A percentile compares a stretch with the other conserved stretches of the same genome.
Evolutionary conservation across 1,140 invertebrate genomes (phyloP).

Genomic region (Procambarus clarkii): DNA sequence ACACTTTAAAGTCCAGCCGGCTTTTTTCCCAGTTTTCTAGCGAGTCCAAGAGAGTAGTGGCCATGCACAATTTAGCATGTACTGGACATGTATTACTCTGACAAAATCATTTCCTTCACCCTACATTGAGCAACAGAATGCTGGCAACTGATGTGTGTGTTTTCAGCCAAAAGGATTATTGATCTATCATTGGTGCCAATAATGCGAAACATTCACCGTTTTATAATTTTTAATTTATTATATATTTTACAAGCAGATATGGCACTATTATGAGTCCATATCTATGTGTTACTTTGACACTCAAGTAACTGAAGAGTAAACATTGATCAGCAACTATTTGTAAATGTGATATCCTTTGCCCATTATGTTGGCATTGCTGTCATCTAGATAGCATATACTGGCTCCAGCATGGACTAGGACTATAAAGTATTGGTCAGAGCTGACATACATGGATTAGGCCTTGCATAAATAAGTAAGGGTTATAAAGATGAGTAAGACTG

Average conservation of each 20-base stretch:
- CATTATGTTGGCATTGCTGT: neutral
- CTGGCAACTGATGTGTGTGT: neutral
- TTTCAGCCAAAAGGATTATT: neutral
- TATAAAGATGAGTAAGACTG: slow-evolving; percentile 18
- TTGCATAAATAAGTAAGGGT: slow-evolving; percentile 34
- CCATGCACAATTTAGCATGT: slow-evolving; percentile 8
- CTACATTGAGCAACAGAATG: slow-evolving; percentile 2
- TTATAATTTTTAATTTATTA: neutral
- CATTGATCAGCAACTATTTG: neutral
- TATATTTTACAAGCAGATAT: neutral
- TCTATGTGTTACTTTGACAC: neutral
- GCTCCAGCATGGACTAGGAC: slow-evolving; percentile 22
- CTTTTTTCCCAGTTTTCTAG: slow-evolving; percentile 3
- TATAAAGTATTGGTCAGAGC: slow-evolving; percentile 29
- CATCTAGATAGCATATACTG: slow-evolving; percentile 26
- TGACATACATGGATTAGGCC: slow-evolving; percentile 17
- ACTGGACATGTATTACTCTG: slow-evolving; percentile 10
- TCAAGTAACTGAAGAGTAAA: neutral
- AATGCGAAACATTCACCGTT: neutral
- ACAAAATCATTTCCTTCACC: slow-evolving; percentile 7
- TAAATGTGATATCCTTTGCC: slow-evolving; percentile 10
- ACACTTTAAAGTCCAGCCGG: slow-evolving; percentile 3
- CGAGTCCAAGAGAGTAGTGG: neutral
- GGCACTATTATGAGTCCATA: neutral
- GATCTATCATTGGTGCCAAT: neutral